A percentile compares a stretch with the other conserved stretches of the same genome.
Conservation (phyloP, 2,797 vertebrate genomes). For the Chloroceryle inda region DNA sequence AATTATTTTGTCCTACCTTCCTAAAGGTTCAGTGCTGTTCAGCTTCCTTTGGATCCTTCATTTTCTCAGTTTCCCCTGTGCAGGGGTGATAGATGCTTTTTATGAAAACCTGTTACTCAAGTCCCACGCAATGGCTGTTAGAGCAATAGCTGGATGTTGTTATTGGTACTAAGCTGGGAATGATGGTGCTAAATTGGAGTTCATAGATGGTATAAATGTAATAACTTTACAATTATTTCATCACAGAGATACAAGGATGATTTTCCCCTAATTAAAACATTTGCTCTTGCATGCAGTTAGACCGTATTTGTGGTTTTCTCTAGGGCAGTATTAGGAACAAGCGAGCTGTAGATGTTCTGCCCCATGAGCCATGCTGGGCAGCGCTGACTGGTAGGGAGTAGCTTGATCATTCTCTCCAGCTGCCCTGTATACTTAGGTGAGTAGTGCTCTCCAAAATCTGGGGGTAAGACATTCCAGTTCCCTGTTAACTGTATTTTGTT, state of each 20-base stretch:
- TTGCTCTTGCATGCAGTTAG: background rate
- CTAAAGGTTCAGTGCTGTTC: background rate
- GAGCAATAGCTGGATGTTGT: background rate
- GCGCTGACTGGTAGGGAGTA: background rate
- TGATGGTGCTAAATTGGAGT: background rate
- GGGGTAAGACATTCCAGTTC: fast-evolving
- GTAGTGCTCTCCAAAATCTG: background rate
- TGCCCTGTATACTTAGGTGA: too few species aligned
- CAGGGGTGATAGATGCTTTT: background rate
- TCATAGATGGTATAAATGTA: background rate
- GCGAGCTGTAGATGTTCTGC: background rate
- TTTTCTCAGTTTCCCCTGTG: background rate
- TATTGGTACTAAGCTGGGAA: background rate
- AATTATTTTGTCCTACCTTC: background rate
- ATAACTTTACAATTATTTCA: background rate
- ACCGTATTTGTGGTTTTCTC: background rate
- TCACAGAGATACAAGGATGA: background rate
- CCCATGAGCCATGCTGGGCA: background rate
- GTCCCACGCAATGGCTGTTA: background rate
- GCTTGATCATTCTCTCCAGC: background rate
- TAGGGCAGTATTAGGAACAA: background rate
- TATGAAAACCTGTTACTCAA: background rate
- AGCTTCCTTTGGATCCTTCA: background rate
- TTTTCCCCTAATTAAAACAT: background rate
- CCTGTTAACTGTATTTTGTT: background rate